A percentile compares a stretch with the other conserved stretches of the same genome.
phyloP scores from a whole-genome alignment of 2,113 vertebrate species.

The Onychostoma macrolepis region DNA sequence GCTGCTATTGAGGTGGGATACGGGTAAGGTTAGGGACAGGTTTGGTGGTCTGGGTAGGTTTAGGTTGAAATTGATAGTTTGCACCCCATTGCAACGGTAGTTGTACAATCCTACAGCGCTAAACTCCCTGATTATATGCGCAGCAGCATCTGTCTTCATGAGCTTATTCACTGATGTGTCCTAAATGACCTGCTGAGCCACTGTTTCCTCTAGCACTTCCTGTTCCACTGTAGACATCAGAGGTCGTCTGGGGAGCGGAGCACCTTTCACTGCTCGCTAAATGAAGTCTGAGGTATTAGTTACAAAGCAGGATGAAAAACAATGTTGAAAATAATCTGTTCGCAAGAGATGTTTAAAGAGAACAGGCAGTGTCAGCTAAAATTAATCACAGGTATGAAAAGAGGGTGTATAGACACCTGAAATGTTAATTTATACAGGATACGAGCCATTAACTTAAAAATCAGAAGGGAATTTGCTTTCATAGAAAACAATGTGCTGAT shows the following conservation, averaged over 20 bases:
- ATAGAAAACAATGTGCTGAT: not conserved
- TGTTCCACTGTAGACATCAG: not conserved
- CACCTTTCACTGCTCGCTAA: not conserved
- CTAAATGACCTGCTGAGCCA: not conserved
- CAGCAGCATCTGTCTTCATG: not conserved
- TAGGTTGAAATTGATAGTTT: not conserved
- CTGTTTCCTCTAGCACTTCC: not conserved
- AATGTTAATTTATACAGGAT: not conserved
- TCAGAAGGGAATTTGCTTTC: not conserved
- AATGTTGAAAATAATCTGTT: constrained; percentile 3
- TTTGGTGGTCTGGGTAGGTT: too few relatives aligned
- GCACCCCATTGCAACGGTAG: not conserved
- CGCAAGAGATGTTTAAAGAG: not conserved
- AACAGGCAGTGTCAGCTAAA: constrained; percentile 8
- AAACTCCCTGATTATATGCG: not conserved
- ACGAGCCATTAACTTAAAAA: not conserved
- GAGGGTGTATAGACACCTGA: not conserved
- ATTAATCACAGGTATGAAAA: not conserved
- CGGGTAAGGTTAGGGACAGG: too few relatives aligned
- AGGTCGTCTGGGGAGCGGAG: not conserved
- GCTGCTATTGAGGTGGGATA: too few relatives aligned
- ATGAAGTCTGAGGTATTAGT: not conserved
- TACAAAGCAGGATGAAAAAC: constrained; percentile 14
- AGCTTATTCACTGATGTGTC: not conserved
- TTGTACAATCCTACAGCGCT: not conserved